Evolutionary conservation across 2,797 vertebrate species (phyloP), one percentile per base, ranked within the genome.

Genomic region (Neosilurus hyrtlii): DNA sequence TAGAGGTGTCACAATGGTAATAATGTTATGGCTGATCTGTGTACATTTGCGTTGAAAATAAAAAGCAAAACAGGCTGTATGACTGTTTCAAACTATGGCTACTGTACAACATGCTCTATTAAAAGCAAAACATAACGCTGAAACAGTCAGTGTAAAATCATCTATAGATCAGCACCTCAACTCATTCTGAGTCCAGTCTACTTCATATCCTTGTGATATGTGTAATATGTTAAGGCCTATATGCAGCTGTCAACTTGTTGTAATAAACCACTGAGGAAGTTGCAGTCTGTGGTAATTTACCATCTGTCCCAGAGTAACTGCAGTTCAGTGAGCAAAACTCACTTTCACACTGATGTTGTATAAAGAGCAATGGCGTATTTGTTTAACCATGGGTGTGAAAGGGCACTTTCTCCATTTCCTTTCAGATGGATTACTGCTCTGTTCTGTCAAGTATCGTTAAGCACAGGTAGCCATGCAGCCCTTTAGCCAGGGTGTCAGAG

Each of bases 391-490:
- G 56, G 83, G 80, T 89, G n/a, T 79, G 67, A 79, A 63, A 83
- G 57, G 49, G 15, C 30, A 79, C 30, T 54, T 78, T 54, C 51
- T n/a, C 56, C 54, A 22, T 75, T 75, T 15, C 35, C 22, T 85
- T 89, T 82, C 86, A 79, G 89, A 59, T 54, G 57, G 54, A 37
- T 56, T 73, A 73, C 51, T 54, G 71, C 24, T 85, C 66, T 83
- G 80, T 88, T 90, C 89, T 91, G 89, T 90, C 6, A 85, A 91
- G 89, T 92, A 92, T 90, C 91, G 80, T 78, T 90, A 92, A 77
- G 92, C 91, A 93, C 95, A 93, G 90, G 73, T 92, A 93, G 96
- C 96, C 97, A 97, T 98, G 97, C 97, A 96, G 92, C 94, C 94
- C 95, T 96, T 93, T 93, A 89, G 90, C 92, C 92, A 93, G 90